Evolutionary conservation across 2,888 invertebrate species (phyloP).

Genomic region (Cerastis rubricosa): DNA sequence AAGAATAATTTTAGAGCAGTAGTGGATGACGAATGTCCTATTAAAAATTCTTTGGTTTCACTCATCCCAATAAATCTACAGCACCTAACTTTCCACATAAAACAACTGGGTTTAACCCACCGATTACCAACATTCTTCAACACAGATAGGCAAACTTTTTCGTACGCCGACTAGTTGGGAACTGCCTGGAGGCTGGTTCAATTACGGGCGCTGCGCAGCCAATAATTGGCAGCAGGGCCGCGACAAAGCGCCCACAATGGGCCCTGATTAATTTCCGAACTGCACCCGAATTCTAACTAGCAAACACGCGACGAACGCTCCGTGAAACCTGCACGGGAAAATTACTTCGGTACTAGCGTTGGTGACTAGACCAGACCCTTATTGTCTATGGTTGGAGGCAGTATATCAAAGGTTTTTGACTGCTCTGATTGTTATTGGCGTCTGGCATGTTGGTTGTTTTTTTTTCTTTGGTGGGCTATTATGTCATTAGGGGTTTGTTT

Average conservation of each 20-base stretch:
- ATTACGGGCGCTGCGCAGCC: constrained; percentile 85
- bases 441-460: constrained; percentile 18
- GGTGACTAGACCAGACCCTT: constrained; percentile 64
- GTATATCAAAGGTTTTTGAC: constrained; percentile 61
- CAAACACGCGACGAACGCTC: constrained; percentile 84
- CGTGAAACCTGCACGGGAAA: constrained; percentile 80
- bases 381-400: constrained; percentile 57
- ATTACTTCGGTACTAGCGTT: constrained; percentile 80
- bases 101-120: constrained; percentile 4
- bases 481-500: constrained; percentile 8
- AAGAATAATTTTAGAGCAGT: not conserved
- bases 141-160: constrained; percentile 74
- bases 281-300: constrained; percentile 89
- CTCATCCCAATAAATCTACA: not conserved
- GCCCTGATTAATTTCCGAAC: constrained; percentile 90
- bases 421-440: constrained; percentile 50
- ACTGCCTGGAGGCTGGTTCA: constrained; percentile 83
- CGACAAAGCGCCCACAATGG: constrained; percentile 90
- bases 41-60: not conserved
- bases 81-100: not conserved
- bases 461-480: not conserved
- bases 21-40: not conserved
- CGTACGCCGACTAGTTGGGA: constrained; percentile 67
- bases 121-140: constrained; percentile 40
- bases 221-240: constrained; percentile 88